Conservation (phyloP, 2,888 invertebrate genomes). For the Ametastegia equiseti region DNA sequence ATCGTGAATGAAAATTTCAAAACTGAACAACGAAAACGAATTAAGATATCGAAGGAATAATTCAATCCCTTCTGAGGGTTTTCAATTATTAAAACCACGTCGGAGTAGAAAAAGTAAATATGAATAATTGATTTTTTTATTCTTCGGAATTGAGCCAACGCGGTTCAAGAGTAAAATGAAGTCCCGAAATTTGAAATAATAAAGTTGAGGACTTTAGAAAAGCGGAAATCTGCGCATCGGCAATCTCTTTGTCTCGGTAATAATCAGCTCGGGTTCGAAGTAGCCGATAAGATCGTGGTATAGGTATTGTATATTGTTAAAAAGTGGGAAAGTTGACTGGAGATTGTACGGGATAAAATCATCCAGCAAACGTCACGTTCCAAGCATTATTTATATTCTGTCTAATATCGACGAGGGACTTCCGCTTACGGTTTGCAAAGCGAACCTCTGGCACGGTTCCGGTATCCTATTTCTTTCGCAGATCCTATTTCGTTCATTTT, state of each 20-base stretch:
- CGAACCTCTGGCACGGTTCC: no score
- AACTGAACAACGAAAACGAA: neutral
- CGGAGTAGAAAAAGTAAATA: no score
- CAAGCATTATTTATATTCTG: neutral
- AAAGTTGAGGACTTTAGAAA: neutral
- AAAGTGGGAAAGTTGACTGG: neutral
- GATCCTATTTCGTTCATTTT: neutral
- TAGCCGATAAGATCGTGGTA: neutral
- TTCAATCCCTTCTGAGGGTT: no score
- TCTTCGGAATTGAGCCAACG: no score
- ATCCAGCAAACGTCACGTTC: neutral
- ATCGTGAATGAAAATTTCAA: neutral
- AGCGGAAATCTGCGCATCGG: neutral
- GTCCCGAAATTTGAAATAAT: neutral
- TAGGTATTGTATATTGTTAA: no score
- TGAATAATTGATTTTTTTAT: no score
- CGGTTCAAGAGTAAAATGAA: no score
- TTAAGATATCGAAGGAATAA: no score
- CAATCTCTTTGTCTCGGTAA: neutral
- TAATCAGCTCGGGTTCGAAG: neutral
- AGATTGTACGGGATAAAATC: constrained; percentile 8
- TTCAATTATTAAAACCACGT: no score
- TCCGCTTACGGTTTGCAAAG: neutral
- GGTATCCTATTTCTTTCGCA: neutral
- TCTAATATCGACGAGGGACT: neutral